Base-by-base conservation (phyloP, 2,113 vertebrate species). In the Panthera uncia region DNA sequence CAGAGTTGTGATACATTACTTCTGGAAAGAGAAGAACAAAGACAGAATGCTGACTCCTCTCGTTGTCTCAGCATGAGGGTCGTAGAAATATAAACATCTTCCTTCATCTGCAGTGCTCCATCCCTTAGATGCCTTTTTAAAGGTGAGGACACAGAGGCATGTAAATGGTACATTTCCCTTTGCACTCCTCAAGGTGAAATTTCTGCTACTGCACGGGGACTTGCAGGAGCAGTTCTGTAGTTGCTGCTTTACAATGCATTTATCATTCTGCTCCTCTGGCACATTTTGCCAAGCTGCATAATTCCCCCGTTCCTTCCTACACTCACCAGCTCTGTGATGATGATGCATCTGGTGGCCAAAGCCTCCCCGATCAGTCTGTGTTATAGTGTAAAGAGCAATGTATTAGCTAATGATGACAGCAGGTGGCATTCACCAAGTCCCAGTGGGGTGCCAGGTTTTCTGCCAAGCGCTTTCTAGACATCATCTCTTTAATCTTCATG, bases 211-310 rank as follows among this genome's bases (percentile, higher is more conserved):
- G 61, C 87, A 48, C 1, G 48, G 80, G 36, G 78, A 74, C 78
- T 84, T 81, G 74, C 71, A 50, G 87, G 87, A 96, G 50, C 83
- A 92, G 55, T 66, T 97, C 90, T 1, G 0, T 71, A 74, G 87
- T 92, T 94, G 93, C 90, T 76, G 50, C 83, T 78, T 8, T 52
- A 14, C 69, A 85, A 19, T 65, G 50, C 80, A n/a, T 95, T 97
- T 86, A 79, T 97, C 97, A 94, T 95, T 96, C 86, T 95, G 74
- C 55, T 96, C 84, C 96, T 76, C 21, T 71, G 96, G 80, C 45
- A 31, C 61, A 29, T 92, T 95, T 95, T 81, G 69, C 96, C 80
- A 95, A 95, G 69, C 92, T 94, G 90, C 94, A 55, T 89, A 88
- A 94, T 89, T 95, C 96, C 50, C 57, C 48, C 0, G 10, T 91